Percentiles rank a stretch among this genome's conserved stretches.
phyloP scores from a whole-genome alignment of 1,140 invertebrate species.

The Ridgeia piscesae region DNA sequence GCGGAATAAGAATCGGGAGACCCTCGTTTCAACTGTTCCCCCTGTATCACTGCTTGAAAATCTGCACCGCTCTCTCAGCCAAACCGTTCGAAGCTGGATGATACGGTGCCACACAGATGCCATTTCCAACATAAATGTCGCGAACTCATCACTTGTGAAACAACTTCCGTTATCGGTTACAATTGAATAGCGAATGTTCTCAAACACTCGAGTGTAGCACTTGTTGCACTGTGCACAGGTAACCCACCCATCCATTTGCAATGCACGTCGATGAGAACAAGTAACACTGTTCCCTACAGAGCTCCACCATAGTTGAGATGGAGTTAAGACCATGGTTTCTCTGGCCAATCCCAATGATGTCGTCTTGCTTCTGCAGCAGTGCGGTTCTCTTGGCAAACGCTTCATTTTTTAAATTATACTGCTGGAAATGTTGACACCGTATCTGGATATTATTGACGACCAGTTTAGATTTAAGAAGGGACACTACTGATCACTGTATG shows the following conservation, averaged over 20 bases:
- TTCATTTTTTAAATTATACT: too few species aligned
- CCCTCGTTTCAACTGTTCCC: not conserved
- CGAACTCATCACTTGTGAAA: too few species aligned
- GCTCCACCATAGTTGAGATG: conserved; percentile 60
- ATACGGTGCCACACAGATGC: conserved; percentile 32
- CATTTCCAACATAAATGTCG: conserved; percentile 19
- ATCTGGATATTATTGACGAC: too few species aligned
- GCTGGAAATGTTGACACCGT: too few species aligned
- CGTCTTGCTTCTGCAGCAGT: conserved; percentile 31
- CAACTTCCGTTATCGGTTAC: too few species aligned
- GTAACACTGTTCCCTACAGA: conserved; percentile 46
- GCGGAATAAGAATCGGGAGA: not conserved
- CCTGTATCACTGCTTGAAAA: not conserved
- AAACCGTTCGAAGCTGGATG: conserved; percentile 38
- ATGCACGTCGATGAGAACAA: conserved; percentile 55
- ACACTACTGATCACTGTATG: too few species aligned
- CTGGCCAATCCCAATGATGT: conserved; percentile 44
- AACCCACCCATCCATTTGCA: conserved; percentile 55
- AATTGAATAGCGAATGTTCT: not conserved
- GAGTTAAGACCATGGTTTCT: conserved; percentile 53
- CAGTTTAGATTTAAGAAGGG: too few species aligned
- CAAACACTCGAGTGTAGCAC: not conserved
- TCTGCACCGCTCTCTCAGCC: conserved; percentile 27
- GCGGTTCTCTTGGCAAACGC: too few species aligned
- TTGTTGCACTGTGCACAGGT: not conserved